Percentiles rank a stretch among this genome's conserved stretches.
These are phyloP conservation scores for Bombus confusus DNA, from an alignment of 1,140 invertebrate genomes.

Conservation along the genomic window DNA sequence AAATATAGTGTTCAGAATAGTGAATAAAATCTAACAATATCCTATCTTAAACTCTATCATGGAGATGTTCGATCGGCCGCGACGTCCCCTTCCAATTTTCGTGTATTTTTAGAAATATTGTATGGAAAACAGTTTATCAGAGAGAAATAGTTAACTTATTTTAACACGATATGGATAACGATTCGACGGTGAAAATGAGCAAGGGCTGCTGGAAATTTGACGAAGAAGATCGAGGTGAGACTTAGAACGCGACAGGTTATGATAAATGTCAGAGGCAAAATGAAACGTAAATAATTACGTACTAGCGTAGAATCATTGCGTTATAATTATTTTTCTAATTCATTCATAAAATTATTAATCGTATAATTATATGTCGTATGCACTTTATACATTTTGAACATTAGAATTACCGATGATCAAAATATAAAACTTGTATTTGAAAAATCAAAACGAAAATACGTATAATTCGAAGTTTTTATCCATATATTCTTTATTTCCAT, in stretches of 20 bases:
- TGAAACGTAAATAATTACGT: not conserved
- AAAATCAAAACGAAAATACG: not conserved
- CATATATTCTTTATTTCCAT: no score
- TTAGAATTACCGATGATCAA: not conserved
- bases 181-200: conserved; percentile 74
- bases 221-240: conserved; percentile 83
- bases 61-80: conserved; percentile 53
- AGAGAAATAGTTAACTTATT: conserved; percentile 41
- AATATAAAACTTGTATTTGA: not conserved
- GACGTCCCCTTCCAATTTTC: conserved; percentile 64
- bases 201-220: conserved; percentile 85
- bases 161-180: conserved; percentile 44
- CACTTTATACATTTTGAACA: not conserved
- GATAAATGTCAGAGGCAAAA: conserved; percentile 43
- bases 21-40: conserved; percentile 43
- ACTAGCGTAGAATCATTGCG: not conserved
- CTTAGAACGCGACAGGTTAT: conserved; percentile 17
- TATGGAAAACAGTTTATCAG: conserved; percentile 62
- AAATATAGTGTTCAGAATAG: conserved; percentile 23
- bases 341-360: not conserved
- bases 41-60: conserved; percentile 29
- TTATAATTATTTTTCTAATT: not conserved
- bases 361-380: not conserved
- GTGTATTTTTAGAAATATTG: conserved; percentile 76
- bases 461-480: no score